These are phyloP conservation scores for Botia kubotai DNA, from an alignment of 2,797 vertebrate genomes.

Conservation along the genomic window DNA sequence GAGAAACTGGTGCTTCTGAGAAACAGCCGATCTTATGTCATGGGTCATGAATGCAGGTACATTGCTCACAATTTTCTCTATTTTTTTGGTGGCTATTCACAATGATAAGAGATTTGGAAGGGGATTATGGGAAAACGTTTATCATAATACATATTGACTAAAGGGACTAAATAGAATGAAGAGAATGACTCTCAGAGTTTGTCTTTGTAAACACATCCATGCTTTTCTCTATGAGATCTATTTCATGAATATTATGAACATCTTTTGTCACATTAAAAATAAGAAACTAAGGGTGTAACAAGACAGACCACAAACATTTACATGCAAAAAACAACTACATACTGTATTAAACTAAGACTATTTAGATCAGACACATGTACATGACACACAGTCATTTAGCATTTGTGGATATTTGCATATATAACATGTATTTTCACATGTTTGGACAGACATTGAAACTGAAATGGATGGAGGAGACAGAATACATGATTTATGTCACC, in stretches of 20 bases:
- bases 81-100: neutral
- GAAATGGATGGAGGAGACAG: too few relatives aligned
- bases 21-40: slow-evolving; percentile 21
- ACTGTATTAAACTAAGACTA: neutral
- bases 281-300: neutral
- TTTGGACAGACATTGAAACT: too few relatives aligned
- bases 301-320: neutral
- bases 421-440: neutral
- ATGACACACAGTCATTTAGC: too few relatives aligned
- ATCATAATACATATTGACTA: slow-evolving; percentile 46
- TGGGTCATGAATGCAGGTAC: slow-evolving; percentile 37
- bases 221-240: neutral
- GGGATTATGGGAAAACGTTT: slow-evolving; percentile 41
- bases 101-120: slow-evolving; percentile 43
- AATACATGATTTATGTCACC: too few relatives aligned
- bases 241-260: too few relatives aligned
- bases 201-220: slow-evolving; percentile 47
- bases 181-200: slow-evolving; percentile 21
- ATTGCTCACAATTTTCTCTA: slow-evolving; percentile 37
- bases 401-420: too few relatives aligned
- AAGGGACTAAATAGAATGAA: slow-evolving; percentile 23
- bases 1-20: too few relatives aligned
- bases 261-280: slow-evolving; percentile 1
- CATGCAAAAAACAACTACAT: neutral
- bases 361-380: too few relatives aligned